A percentile compares a stretch with the other conserved stretches of the same genome.
Conservation (phyloP, 2,113 vertebrate species). For the Mola mola region DNA sequence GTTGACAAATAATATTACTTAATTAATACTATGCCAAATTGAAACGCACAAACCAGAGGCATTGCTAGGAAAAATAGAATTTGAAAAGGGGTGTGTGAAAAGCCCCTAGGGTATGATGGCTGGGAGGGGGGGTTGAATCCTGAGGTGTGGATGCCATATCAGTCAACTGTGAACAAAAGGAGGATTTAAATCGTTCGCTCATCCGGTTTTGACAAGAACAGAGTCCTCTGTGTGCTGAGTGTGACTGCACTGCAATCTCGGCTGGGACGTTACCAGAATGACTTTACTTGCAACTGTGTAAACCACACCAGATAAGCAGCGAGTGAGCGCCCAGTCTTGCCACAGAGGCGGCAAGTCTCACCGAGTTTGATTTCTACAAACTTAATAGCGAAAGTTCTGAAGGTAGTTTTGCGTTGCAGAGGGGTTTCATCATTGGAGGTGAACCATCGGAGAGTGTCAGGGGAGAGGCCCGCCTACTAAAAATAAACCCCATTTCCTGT, state of each 20-base stretch:
- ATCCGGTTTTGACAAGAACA: slow-evolving; percentile 61
- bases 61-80: slow-evolving; percentile 54
- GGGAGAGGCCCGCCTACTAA: slow-evolving; percentile 71
- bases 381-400: too few relatives aligned
- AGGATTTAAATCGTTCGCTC: slow-evolving; percentile 73
- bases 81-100: slow-evolving; percentile 62
- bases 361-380: too few relatives aligned
- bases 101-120: slow-evolving; percentile 13
- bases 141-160: slow-evolving; percentile 62
- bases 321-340: slow-evolving; percentile 43
- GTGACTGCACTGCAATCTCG: slow-evolving; percentile 24
- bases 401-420: slow-evolving; percentile 70
- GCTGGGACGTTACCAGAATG: slow-evolving; percentile 45
- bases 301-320: slow-evolving; percentile 62
- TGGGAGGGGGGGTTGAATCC: slow-evolving; percentile 9
- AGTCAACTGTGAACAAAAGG: slow-evolving; percentile 64
- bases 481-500: slow-evolving; percentile 75
- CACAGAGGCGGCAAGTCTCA: slow-evolving; percentile 37
- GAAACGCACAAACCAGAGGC: slow-evolving; percentile 30
- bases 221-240: too few relatives aligned
- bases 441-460: slow-evolving; percentile 69
- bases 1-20: slow-evolving; percentile 50
- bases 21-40: slow-evolving; percentile 25
- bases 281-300: slow-evolving; percentile 49
- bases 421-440: slow-evolving; percentile 79